Conservation (phyloP, 2,888 invertebrate species). For the Phaonia tiefii region DNA sequence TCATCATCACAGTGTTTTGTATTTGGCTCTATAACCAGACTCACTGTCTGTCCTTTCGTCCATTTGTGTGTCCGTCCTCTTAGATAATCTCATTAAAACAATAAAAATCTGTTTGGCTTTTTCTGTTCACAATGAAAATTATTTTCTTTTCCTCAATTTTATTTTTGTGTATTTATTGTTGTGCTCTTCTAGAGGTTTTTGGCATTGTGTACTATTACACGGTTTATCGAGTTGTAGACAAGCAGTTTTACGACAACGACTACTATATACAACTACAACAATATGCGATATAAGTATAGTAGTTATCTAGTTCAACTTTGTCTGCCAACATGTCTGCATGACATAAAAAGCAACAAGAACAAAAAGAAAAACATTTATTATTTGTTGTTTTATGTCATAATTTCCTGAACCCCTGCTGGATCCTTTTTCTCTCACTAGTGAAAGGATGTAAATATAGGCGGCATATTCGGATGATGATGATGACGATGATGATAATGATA, state of each 20-base stretch:
- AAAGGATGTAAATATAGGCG: too few species aligned
- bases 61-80: not conserved
- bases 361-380: constrained; percentile 19
- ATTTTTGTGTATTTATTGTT: not conserved
- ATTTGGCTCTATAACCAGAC: too few species aligned
- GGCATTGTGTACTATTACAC: constrained; percentile 18
- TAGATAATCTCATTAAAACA: constrained; percentile 25
- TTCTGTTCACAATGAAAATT: constrained; percentile 1
- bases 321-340: constrained; percentile 54
- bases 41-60: too few species aligned
- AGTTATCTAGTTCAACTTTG: constrained; percentile 6
- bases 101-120: constrained; percentile 23
- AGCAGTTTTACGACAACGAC: constrained; percentile 29
- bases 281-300: too few species aligned
- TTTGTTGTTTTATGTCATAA: not conserved
- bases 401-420: too few species aligned
- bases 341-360: constrained; percentile 30
- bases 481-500: not conserved
- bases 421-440: too few species aligned
- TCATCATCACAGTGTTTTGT: not conserved
- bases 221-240: constrained; percentile 41
- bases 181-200: constrained; percentile 2
- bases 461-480: too few species aligned
- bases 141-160: not conserved
- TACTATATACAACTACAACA: not conserved